Base-by-base conservation (phyloP, 2,113 vertebrate species). In the Thinocorus orbignyianus region DNA sequence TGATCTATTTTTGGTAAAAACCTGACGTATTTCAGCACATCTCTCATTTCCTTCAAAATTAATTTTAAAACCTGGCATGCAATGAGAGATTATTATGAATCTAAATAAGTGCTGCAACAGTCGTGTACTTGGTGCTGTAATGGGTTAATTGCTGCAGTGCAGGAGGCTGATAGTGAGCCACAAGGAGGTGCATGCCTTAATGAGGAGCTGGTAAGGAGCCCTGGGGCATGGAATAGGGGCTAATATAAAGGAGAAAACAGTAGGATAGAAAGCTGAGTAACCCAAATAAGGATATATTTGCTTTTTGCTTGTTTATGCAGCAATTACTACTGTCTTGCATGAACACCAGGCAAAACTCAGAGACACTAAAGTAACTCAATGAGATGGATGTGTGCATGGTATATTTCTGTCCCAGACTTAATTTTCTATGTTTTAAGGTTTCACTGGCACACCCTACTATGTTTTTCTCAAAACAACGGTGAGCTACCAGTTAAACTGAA, bases 101-200 rank as follows among this genome's bases (percentile, higher is more conserved):
- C 41, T 54, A 86, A 93, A 86, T 72, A 92, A 72, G 79, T 66
- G 44, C 73, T 76, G 70, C 54, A 82, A 68, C 24, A 8, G 22
- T 68, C 4, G 0, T 1, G 9, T 41, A 37, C 41, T 42, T 35
- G 65, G 73, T 87, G 51, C 81, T 66, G 2, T 42, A 93, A 97
- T 31, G 73, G 91, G 93, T 97, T 97, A 96, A 96, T 85, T 72
- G 37, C 81, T 77, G 84, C 73, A 87, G 81, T 77, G 61, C 81
- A 92, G 83, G 70, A 96, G 88, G 86, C 91, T 92, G 91, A 87
- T 92, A 93, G 77, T 39, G 66, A 96, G 77, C 66, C 82, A 69
- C 37, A 79, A 71, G 65, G 91, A 97, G 88, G 86, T 93, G 31
- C 83, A 71, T 92, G 25, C 54, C 88, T 96, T 96, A 96, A 96